phyloP scores from a whole-genome alignment of 2,797 vertebrate genomes.

The Melanogrammus aeglefinus region DNA sequence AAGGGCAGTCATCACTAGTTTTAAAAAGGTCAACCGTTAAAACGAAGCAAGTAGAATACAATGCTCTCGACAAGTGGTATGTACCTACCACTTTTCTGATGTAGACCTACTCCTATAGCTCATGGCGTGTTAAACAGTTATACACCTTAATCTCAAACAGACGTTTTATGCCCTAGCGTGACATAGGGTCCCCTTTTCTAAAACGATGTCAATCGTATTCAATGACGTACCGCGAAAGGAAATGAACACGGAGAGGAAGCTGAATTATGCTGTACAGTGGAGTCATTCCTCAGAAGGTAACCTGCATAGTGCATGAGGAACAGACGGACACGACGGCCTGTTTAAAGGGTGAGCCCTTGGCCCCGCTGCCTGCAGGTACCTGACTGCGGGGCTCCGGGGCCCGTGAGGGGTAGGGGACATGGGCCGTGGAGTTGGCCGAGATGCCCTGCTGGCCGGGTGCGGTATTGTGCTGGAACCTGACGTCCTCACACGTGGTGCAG shows the following conservation, averaged over 20 bases:
- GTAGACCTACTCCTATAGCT: background rate
- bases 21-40: background rate
- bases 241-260: background rate
- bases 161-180: background rate
- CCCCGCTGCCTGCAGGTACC: constrained; percentile 41
- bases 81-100: background rate
- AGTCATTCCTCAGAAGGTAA: background rate
- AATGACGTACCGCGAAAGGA: too few species aligned
- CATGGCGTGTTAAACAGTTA: background rate
- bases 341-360: background rate
- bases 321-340: background rate
- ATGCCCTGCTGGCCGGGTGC: constrained; percentile 32
- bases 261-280: background rate
- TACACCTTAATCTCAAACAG: background rate
- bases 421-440: constrained; percentile 22
- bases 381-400: constrained; percentile 35
- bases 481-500: constrained; percentile 51
- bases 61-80: background rate
- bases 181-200: too few species aligned
- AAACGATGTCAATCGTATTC: too few species aligned
- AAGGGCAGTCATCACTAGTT: background rate
- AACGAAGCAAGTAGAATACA: background rate
- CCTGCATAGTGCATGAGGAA: background rate
- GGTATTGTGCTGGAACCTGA: constrained; percentile 58
- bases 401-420: constrained; percentile 8